Conservation (phyloP, 2,113 vertebrate species). For the Saguinus imperator region DNA sequence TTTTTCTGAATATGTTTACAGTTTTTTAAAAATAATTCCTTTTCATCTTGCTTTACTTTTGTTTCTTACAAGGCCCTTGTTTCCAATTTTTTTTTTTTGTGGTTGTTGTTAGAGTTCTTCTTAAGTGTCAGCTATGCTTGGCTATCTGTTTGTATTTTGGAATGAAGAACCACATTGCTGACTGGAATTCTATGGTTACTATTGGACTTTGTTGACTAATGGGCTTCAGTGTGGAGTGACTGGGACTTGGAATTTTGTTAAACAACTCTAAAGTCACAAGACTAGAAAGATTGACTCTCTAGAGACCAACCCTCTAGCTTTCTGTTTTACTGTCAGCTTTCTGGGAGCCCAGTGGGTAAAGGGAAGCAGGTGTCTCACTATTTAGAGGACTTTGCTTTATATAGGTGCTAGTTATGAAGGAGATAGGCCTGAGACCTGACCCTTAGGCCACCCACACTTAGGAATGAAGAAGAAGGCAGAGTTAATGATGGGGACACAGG, state of each 20-base stretch:
- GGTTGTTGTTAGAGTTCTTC: not conserved
- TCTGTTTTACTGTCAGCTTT: not conserved
- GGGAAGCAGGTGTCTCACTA: not conserved
- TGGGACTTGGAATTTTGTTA: not conserved
- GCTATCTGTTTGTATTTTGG: not conserved
- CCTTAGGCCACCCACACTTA: not conserved
- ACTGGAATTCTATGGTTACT: not conserved
- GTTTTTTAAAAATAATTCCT: not conserved
- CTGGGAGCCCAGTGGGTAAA: not conserved
- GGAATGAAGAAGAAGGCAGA: not conserved
- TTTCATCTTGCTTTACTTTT: not conserved
- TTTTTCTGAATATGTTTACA: slow-evolving; percentile 2
- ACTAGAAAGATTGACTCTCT: not conserved
- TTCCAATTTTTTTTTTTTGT: not conserved
- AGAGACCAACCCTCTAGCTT: not conserved
- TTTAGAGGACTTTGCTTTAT: not conserved
- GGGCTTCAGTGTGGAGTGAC: not conserved
- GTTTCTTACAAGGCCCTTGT: not conserved
- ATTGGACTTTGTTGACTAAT: not conserved
- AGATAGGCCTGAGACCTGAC: not conserved
- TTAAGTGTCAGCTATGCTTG: not conserved
- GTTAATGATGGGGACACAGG: not conserved
- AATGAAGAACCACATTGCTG: not conserved
- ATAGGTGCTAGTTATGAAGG: not conserved
- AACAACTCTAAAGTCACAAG: not conserved